Percentiles rank a stretch among this genome's conserved stretches.
Evolutionary conservation across 2,888 invertebrate genomes (phyloP).

Genomic region (Eulithis prunata): DNA sequence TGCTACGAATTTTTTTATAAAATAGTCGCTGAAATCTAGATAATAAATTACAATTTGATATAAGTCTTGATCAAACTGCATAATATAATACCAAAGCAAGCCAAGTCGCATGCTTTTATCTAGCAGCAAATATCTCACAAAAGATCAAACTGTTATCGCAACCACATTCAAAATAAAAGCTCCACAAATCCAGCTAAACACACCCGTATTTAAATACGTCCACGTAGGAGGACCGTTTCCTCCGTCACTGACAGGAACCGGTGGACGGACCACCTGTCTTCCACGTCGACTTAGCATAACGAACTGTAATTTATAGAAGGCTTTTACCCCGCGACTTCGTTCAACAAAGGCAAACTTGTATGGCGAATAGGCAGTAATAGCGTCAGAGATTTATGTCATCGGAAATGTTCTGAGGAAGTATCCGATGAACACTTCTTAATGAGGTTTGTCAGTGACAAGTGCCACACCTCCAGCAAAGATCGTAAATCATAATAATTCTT

Average conservation of each 20-base stretch:
- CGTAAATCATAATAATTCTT: conserved; percentile 16
- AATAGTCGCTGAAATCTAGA: no score
- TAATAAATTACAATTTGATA: no score
- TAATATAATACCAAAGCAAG: no score
- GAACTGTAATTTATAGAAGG: conserved; percentile 74
- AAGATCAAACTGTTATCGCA: conserved; percentile 9
- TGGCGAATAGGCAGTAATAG: conserved; percentile 20
- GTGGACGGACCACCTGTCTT: conserved; percentile 67
- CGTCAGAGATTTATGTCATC: conserved; percentile 26
- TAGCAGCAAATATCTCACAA: not conserved
- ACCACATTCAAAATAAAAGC: conserved; percentile 24
- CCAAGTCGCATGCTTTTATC: no score
- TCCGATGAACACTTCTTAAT: conserved; percentile 24
- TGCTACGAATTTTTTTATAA: no score
- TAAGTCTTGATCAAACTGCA: no score
- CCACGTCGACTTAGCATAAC: conserved; percentile 66
- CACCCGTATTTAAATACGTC: conserved; percentile 24
- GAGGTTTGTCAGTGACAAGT: conserved; percentile 20
- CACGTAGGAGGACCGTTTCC: conserved; percentile 25
- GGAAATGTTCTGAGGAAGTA: conserved; percentile 12
- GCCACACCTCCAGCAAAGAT: conserved; percentile 4
- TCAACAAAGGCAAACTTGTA: conserved; percentile 19
- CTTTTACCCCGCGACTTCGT: conserved; percentile 17
- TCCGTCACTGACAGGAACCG: conserved; percentile 26
- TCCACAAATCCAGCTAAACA: conserved; percentile 29